A percentile compares a stretch with the other conserved stretches of the same genome.
Conservation (phyloP, 2,113 vertebrate genomes). For the Astur gentilis region DNA sequence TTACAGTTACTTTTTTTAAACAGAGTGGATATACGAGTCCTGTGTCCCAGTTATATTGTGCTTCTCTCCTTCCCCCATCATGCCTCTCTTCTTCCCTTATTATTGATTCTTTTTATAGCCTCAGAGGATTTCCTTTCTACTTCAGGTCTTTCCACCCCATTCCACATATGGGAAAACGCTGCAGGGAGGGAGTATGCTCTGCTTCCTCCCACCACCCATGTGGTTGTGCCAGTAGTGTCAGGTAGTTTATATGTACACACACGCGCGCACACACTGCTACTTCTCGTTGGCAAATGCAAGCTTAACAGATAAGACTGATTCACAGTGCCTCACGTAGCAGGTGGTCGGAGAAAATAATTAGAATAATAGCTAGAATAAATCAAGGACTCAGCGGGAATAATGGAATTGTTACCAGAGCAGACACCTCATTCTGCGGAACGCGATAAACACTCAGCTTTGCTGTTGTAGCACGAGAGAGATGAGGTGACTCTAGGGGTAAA, state of each 20-base stretch:
- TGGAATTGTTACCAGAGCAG: constrained; percentile 33
- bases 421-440: constrained; percentile 27
- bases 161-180: not conserved
- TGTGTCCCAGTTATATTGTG: fast-evolving
- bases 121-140: not conserved
- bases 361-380: constrained; percentile 50
- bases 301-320: not conserved
- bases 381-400: constrained; percentile 53
- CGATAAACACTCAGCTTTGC: not conserved
- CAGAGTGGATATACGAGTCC: not conserved
- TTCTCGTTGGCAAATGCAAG: not conserved
- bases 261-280: not conserved
- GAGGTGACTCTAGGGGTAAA: constrained; percentile 18
- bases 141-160: not conserved
- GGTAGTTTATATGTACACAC: fast-evolving
- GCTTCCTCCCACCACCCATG: not conserved
- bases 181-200: not conserved
- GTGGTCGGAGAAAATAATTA: constrained; percentile 54
- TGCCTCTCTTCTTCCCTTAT: not conserved
- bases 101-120: not conserved
- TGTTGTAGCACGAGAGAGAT: not conserved
- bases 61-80: not conserved
- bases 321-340: not conserved
- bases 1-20: not conserved
- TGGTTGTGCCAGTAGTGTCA: not conserved